Evolutionary conservation across 1,140 invertebrate species (phyloP).

Genomic region (Latrodectus geometricus): DNA sequence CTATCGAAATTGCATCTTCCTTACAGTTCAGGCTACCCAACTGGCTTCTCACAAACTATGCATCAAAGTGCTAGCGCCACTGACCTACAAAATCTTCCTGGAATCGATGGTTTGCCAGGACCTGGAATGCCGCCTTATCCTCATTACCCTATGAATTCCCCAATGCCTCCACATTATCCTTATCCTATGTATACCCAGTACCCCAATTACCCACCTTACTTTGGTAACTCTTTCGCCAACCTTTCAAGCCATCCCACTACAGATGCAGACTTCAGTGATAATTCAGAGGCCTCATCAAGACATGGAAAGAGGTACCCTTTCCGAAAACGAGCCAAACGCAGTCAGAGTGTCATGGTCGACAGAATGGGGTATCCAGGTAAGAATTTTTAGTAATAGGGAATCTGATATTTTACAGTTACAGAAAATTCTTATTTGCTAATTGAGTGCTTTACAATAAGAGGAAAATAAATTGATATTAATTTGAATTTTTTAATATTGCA

Average conservation of each 20-base stretch:
- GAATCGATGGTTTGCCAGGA: constrained; percentile 3
- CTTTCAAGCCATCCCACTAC: constrained; percentile 24
- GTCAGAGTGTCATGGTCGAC: constrained; percentile 60
- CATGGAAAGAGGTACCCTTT: constrained; percentile 11
- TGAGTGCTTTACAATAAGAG: too few relatives aligned
- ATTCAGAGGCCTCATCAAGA: neutral
- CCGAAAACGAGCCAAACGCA: constrained; percentile 44
- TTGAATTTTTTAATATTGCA: too few relatives aligned
- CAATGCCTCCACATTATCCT: constrained; percentile 39
- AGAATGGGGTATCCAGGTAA: constrained; percentile 49
- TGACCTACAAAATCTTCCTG: constrained; percentile 30
- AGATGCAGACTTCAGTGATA: constrained; percentile 43
- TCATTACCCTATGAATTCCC: constrained; percentile 38
- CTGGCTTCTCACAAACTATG: neutral
- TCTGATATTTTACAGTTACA: too few relatives aligned
- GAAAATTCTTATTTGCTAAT: too few relatives aligned
- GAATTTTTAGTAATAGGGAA: too few relatives aligned
- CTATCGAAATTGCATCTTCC: neutral
- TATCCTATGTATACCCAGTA: constrained; percentile 51
- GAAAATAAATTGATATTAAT: too few relatives aligned
- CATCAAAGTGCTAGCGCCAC: constrained; percentile 52
- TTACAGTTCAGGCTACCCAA: neutral
- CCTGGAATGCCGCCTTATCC: constrained; percentile 7
- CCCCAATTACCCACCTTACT: constrained; percentile 39
- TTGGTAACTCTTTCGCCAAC: constrained; percentile 39